These are phyloP conservation scores for Meteorus sp. DNA, from an alignment of 1,140 invertebrate genomes.

Conservation along the genomic window DNA sequence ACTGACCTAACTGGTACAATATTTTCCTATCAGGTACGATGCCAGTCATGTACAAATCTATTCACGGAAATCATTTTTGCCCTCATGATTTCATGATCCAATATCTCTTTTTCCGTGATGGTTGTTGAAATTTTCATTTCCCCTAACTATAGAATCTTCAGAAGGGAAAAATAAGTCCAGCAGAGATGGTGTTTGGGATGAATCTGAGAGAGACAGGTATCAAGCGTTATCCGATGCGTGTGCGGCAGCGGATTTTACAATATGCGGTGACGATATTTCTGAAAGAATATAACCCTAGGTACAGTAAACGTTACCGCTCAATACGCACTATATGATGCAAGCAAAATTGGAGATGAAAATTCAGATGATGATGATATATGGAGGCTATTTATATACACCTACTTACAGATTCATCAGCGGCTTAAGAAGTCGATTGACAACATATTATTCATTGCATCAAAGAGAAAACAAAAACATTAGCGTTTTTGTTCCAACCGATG, in stretches of 20 bases:
- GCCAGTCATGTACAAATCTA: conserved; percentile 29
- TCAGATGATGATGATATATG: not conserved
- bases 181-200: conserved; percentile 91
- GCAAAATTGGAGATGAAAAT: too few species aligned
- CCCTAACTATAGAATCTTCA: conserved; percentile 65
- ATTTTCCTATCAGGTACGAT: conserved; percentile 75
- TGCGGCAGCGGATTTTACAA: conserved; percentile 80
- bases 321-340: too few species aligned
- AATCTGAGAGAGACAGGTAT: conserved; percentile 87
- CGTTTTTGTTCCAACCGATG: conserved; percentile 39
- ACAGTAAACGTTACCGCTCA: conserved; percentile 43
- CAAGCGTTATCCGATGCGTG: conserved; percentile 80
- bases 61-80: conserved; percentile 5
- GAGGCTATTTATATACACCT: not conserved
- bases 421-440: conserved; percentile 69
- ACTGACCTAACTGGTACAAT: conserved; percentile 78
- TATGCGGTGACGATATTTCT: conserved; percentile 89
- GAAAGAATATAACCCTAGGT: conserved; percentile 77
- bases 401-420: conserved; percentile 75
- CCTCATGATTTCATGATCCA: not conserved
- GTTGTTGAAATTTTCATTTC: conserved; percentile 9
- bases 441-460: conserved; percentile 73
- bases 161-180: conserved; percentile 79
- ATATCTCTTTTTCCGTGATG: not conserved
- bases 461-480: conserved; percentile 45